A percentile compares a stretch with the other conserved stretches of the same genome.
Conservation (phyloP, 1,140 invertebrate genomes). For the Apocrypta bakeri region DNA sequence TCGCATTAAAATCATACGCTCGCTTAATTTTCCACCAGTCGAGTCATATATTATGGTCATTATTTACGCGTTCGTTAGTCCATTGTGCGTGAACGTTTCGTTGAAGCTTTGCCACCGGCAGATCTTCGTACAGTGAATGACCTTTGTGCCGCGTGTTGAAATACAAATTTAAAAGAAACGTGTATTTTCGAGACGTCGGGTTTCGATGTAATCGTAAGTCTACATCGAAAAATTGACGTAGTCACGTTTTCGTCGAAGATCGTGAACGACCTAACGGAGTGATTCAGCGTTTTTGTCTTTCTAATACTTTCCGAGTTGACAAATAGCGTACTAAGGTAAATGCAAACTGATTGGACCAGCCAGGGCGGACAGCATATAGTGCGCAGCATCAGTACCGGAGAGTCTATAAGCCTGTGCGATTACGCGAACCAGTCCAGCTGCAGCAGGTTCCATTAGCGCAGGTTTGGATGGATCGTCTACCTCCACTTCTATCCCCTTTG, state of each 20-base stretch:
- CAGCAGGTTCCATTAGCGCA: slow-evolving; percentile 61
- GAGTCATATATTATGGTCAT: not conserved
- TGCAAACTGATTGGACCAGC: slow-evolving; percentile 22
- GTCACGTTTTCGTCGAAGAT: slow-evolving; percentile 23
- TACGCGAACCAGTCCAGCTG: slow-evolving; percentile 1
- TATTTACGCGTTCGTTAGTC: not conserved
- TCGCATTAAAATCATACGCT: not conserved
- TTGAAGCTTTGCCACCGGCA: too few relatives aligned
- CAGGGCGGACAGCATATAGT: not conserved
- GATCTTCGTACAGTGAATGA: not conserved
- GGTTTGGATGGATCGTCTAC: slow-evolving; percentile 49
- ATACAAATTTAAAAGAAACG: too few relatives aligned
- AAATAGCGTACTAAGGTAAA: slow-evolving; percentile 26
- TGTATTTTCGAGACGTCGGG: too few relatives aligned
- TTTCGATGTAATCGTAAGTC: too few relatives aligned
- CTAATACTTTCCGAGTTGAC: not conserved
- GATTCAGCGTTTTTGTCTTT: not conserved
- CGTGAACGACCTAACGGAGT: not conserved
- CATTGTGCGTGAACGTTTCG: not conserved
- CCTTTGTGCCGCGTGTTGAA: not conserved
- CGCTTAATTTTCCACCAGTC: slow-evolving; percentile 4
- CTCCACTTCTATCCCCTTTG: slow-evolving; percentile 57
- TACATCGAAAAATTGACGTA: too few relatives aligned
- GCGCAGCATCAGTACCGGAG: not conserved
- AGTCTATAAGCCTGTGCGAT: slow-evolving; percentile 33